These are phyloP conservation scores for Daubentonia madagascariensis DNA, from an alignment of 2,113 vertebrate genomes.

Conservation along the genomic window DNA sequence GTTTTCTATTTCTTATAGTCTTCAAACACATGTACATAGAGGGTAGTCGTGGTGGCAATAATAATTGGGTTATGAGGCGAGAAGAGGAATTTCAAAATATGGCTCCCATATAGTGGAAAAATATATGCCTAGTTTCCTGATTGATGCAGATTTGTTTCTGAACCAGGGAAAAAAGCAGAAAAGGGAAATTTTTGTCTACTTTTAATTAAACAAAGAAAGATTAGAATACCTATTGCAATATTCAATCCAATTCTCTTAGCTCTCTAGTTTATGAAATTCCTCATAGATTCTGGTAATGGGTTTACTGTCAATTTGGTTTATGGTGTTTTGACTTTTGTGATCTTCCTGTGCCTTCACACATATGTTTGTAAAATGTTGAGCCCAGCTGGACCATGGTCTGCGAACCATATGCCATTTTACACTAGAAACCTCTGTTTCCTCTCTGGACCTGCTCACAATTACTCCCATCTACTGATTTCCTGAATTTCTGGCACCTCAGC, in stretches of 20 bases:
- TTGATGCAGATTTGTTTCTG: neutral
- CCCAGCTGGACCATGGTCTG: slow-evolving; percentile 39
- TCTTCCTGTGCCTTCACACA: slow-evolving; percentile 21
- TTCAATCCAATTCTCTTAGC: neutral
- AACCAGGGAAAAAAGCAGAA: neutral
- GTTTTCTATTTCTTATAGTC: neutral
- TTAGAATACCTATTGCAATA: neutral
- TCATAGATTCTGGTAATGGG: neutral
- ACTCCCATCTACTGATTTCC: slow-evolving; percentile 22
- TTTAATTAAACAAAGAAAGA: neutral
- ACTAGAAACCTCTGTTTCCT: slow-evolving; percentile 11
- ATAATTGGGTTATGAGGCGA: neutral
- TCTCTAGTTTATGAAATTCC: neutral
- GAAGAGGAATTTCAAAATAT: neutral
- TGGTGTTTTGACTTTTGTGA: neutral
- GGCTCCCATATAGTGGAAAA: neutral
- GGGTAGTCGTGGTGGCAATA: neutral
- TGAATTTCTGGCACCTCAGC: slow-evolving; percentile 26
- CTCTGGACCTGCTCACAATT: slow-evolving; percentile 36
- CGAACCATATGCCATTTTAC: slow-evolving; percentile 38
- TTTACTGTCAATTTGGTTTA: slow-evolving; percentile 10
- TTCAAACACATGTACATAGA: neutral
- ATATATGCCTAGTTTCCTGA: neutral
- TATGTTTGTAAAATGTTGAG: slow-evolving; percentile 19
- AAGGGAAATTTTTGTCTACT: neutral